Evolutionary conservation across 2,888 invertebrate genomes (phyloP).

Genomic region (Spisula solida): DNA sequence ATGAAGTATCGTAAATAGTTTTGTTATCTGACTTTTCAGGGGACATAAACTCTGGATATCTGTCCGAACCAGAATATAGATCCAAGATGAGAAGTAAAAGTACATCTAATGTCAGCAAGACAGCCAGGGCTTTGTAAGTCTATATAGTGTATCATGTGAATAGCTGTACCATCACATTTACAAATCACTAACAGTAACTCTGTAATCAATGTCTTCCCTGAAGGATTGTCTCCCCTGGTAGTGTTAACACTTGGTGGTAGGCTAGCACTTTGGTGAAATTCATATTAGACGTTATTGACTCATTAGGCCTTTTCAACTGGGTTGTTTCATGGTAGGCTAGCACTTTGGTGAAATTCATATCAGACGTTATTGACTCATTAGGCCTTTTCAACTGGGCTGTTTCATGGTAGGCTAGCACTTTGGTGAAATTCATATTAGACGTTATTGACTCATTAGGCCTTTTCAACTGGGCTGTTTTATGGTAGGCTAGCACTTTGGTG

Average conservation of each 20-base stretch:
- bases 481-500: too few relatives aligned
- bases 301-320: too few relatives aligned
- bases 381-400: too few relatives aligned
- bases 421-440: too few relatives aligned
- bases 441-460: too few relatives aligned
- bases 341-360: too few relatives aligned
- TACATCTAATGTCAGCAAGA: conserved; percentile 65
- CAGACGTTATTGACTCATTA: too few relatives aligned
- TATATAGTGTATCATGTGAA: neutral
- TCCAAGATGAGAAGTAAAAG: conserved; percentile 75
- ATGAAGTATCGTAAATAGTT: too few relatives aligned
- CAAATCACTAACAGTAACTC: neutral
- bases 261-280: neutral
- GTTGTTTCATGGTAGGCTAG: too few relatives aligned
- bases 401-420: too few relatives aligned
- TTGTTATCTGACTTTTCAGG: conserved; percentile 44
- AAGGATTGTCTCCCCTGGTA: conserved; percentile 37
- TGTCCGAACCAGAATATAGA: conserved; percentile 81
- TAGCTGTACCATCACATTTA: neutral
- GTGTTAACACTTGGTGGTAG: neutral
- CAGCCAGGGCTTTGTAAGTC: conserved; percentile 74
- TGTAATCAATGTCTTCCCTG: neutral
- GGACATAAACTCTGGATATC: conserved; percentile 81
- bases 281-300: too few relatives aligned
- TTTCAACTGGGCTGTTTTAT: too few relatives aligned